Percentiles rank a stretch among this genome's conserved stretches.
Evolutionary conservation across 2,113 vertebrate genomes (phyloP).

Genomic region (Nothoprocta perdicaria): DNA sequence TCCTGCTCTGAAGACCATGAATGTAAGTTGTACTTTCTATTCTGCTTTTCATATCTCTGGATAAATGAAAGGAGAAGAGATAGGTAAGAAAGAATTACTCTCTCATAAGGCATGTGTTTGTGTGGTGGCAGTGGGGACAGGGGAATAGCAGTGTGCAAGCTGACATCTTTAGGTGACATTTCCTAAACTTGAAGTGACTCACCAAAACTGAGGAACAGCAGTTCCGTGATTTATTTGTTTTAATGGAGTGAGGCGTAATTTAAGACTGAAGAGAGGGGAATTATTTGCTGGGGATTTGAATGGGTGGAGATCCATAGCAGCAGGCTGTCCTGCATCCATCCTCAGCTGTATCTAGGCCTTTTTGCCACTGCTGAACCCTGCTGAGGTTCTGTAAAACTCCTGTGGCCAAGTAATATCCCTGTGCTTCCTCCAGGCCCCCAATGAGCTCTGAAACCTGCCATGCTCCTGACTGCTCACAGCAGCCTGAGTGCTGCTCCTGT

Average conservation of each 20-base stretch:
- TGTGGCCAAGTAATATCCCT: not conserved
- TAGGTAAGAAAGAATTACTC: not conserved
- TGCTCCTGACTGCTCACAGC: not conserved
- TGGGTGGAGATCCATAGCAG: not conserved
- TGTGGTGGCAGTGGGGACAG: too few species aligned
- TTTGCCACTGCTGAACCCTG: not conserved
- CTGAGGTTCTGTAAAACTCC: conserved; percentile 8
- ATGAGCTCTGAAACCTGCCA: conserved; percentile 10
- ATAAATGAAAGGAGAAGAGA: not conserved
- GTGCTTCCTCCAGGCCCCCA: not conserved
- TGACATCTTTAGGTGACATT: not conserved
- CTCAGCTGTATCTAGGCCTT: not conserved
- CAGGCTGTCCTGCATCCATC: not conserved
- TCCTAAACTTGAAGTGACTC: not conserved
- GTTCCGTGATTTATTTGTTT: not conserved
- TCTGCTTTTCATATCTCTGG: not conserved
- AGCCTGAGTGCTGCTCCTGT: not conserved
- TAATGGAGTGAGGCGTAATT: not conserved
- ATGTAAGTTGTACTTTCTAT: not conserved
- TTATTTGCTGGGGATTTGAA: not conserved
- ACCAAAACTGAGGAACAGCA: not conserved
- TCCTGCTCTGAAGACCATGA: not conserved
- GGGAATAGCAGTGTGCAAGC: not conserved
- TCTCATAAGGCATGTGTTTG: not conserved
- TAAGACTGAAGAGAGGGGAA: not conserved